A percentile compares a stretch with the other conserved stretches of the same genome.
phyloP scores from a whole-genome alignment of 2,888 invertebrate species.

The Tenthredo scrophulariae region DNA sequence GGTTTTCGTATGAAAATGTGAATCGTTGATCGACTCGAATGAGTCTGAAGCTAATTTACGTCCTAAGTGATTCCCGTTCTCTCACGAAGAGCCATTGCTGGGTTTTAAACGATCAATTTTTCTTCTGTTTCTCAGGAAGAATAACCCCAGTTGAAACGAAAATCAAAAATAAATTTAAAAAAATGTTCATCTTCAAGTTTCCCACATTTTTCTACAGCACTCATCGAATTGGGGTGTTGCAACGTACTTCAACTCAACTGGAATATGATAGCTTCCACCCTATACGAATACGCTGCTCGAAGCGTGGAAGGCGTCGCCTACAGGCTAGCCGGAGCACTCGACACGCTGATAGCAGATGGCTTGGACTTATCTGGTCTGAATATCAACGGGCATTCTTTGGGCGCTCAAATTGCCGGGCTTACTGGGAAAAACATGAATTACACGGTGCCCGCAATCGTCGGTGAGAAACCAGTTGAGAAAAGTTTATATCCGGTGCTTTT shows the following conservation, averaged over 20 bases:
- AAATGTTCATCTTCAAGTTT: not conserved
- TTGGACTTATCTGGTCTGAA: slow-evolving; percentile 62
- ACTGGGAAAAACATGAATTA: slow-evolving; percentile 62
- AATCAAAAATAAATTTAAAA: not conserved
- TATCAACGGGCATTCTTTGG: slow-evolving; percentile 70
- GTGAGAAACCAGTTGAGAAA: slow-evolving; percentile 56
- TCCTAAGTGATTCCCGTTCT: too few species aligned
- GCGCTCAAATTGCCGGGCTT: slow-evolving; percentile 68
- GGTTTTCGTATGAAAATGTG: too few species aligned
- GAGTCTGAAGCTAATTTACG: too few species aligned
- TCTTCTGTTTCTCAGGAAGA: too few species aligned
- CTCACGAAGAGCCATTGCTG: too few species aligned
- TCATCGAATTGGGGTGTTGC: slow-evolving; percentile 73
- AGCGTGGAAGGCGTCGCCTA: slow-evolving; percentile 60
- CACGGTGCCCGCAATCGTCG: slow-evolving; percentile 65
- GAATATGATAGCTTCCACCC: slow-evolving; percentile 76
- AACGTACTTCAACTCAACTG: slow-evolving; percentile 79
- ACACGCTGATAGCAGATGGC: slow-evolving; percentile 62
- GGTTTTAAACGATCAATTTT: too few species aligned
- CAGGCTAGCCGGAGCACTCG: slow-evolving; percentile 62
- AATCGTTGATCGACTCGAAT: too few species aligned
- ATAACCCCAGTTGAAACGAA: not conserved
- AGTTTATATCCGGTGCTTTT: not conserved
- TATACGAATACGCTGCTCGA: slow-evolving; percentile 71
- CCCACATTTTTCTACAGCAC: slow-evolving; percentile 67